A percentile compares a stretch with the other conserved stretches of the same genome.
Evolutionary conservation across 2,797 vertebrate species (phyloP).

Genomic region (Enteromius radiatus): DNA sequence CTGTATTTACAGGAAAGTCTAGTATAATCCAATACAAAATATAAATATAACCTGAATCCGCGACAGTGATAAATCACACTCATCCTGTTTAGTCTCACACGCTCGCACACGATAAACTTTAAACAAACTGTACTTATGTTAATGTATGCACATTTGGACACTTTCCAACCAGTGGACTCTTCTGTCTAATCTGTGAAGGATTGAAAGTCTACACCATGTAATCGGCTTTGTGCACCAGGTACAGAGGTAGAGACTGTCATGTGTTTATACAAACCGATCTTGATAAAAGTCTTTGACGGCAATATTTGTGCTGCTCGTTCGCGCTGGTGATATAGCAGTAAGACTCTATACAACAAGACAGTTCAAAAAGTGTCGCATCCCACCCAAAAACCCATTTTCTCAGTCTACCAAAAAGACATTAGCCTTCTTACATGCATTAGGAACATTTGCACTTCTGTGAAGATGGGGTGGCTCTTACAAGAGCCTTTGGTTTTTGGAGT

Average conservation of each 20-base stretch:
- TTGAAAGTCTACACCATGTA: slow-evolving; percentile 40
- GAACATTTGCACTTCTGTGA: slow-evolving; percentile 58
- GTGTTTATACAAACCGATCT: slow-evolving; percentile 40
- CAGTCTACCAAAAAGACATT: slow-evolving; percentile 14
- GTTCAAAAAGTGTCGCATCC: background rate
- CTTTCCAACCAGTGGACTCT: slow-evolving; percentile 25
- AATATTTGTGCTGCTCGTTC: background rate
- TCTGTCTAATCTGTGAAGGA: slow-evolving; percentile 34
- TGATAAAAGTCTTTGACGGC: background rate
- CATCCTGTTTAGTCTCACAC: background rate
- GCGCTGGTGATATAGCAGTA: slow-evolving; percentile 40
- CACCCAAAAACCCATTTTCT: background rate
- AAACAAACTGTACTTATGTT: background rate
- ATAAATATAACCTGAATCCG: slow-evolving; percentile 24
- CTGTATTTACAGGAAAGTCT: slow-evolving; percentile 49
- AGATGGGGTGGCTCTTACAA: slow-evolving; percentile 57
- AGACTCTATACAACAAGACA: background rate
- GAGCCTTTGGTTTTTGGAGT: slow-evolving; percentile 50
- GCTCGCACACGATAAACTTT: background rate
- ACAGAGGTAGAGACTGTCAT: slow-evolving; percentile 55
- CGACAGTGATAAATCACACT: slow-evolving; percentile 10
- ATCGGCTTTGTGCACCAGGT: slow-evolving; percentile 47
- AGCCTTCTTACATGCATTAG: slow-evolving; percentile 29
- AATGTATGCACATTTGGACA: slow-evolving; percentile 13
- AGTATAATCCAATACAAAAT: slow-evolving; percentile 34